Evolutionary conservation across 53 echinoderm and acorn worm species (phyloP), one percentile per base, ranked within the genome.

Genomic region (Temnopleurus reevesii): DNA sequence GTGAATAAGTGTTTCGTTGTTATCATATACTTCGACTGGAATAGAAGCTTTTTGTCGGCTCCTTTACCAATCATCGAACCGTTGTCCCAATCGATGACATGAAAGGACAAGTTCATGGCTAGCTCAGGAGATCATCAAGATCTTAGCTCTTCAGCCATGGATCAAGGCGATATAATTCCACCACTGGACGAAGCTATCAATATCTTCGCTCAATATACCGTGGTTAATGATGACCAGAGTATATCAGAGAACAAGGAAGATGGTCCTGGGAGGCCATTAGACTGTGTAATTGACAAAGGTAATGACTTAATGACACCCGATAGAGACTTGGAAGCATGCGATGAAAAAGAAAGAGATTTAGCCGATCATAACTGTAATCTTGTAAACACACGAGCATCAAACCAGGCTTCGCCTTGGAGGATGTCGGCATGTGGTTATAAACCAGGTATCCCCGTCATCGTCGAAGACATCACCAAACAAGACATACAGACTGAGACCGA

Each of bases 121-220:
- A n/a, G 10, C 43, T 71, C 28, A 2, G 41, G 15, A 38, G 71
- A 71, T 4, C 19, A 46, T 15, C 13, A 47, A 12, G 79, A 79
- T 18, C 8, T 79, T 28, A 83, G 1, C 21, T 55, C 56, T 17
- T 81, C 55, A 12, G 47, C 18, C 36, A 13, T 76, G 41, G 44
- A 76, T 44, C 33, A 46, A 13, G 38, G 5, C 13, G 71, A 87
- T 4, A 34, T 71, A 3, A 35, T 53, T 19, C 88, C 88, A 29
- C 18, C 88, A 8, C 71, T 87, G 8, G 88, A 87, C 6, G 66
- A 87, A 17, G 71, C 71, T n/a, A 31, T 71, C 31, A 51, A 49
- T 18, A 87, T 87, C 8, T 87, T 87, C 24, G 66, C 88, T 5
- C 66, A 49, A 29, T 87, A 87, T 33, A 63, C 25, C 13, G 54